Evolutionary conservation across 2,797 vertebrate species (phyloP), one percentile per base, ranked within the genome.

Genomic region (Microctenopoma lineatum): DNA sequence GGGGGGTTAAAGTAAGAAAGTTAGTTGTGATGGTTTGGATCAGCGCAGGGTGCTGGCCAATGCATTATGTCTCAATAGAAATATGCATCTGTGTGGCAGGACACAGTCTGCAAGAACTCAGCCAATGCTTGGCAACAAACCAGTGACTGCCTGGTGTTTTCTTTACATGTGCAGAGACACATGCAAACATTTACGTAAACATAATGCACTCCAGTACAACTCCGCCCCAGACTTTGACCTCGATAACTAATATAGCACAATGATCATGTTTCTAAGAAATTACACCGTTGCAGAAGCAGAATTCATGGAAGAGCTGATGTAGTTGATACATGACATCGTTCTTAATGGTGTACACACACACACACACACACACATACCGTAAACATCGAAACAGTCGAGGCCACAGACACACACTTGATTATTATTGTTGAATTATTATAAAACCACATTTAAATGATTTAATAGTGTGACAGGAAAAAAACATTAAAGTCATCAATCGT

Each of bases 111-210:
- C 62, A 61, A 69, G n/a, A 70, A 42, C 55, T 63, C 15, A 3
- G 63, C 70, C 36, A 32, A 42, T 42, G 66, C 60, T 70, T 77
- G 79, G 76, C 79, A 69, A 72, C 53, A 53, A 50, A 79, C 57
- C 45, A 73, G 47, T 42, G 57, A 39, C 47, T 38, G 14, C 16
- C 10, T 29, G 41, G 26, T 68, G 14, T 65, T 14, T 2, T 60
- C 18, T 50, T 47, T 64, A 70, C 13, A 16, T 61, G 59, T 46
- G 27, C 32, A 51, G 2, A n/a, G n/a, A n/a, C n/a, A n/a, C n/a
- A 21, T 21, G 48, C 63, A 27, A 13, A 39, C 18, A 12, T 0
- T 12, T 2, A 36, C 2, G 34, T 29, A 29, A 29, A 29, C 27
- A 29, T 29, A 29, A 29, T 6, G 3, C 27, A 29, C 27, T 29